Evolutionary conservation across 2,888 invertebrate genomes (phyloP), one percentile per base, ranked within the genome.

Genomic region (Lordiphosa fenestrarum): DNA sequence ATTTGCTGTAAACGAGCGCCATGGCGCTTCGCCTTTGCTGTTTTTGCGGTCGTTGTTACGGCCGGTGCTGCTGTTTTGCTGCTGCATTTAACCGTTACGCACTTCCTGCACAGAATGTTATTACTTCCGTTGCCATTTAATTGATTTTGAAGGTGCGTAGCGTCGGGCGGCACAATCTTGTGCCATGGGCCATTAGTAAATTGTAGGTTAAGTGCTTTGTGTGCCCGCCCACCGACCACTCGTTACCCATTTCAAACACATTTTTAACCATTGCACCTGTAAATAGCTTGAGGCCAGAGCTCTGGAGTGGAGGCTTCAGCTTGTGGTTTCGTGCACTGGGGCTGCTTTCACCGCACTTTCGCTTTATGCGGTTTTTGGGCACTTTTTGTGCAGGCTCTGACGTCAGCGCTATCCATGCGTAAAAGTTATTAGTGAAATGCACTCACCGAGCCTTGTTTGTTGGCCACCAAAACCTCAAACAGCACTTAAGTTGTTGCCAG

Each of bases 71-170:
- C 19, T 19, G 49, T 15, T 59, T 25, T 25, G 49, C 13, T 59
- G 66, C 71, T 75, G 73, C 80, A 75, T 78, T 77, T 80, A 75
- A 80, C 64, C 84, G 74, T 60, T 77, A 75, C 84, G 73, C 77
- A 78, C 77, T 83, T 78, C 77, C 80, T 77, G 84, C 65, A 66
- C 62, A 69, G 69, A 82, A 82, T 78, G 80, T 84, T 81, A 84
- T 81, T 81, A 84, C 84, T 75, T 81, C 83, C 80, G 84, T 78
- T 78, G 80, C 71, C 84, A 53, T 84, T 84, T 82, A 84, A 81
- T 81, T 81, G 84, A 82, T 81, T 81, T 84, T 64, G 84, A 84
- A 82, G 80, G 82, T 78, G 78, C 80, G 62, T 69, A 15, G 33
- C 53, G 15, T 36, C 51, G 12, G 64, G 41, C 12, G 25, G 63